A percentile compares a stretch with the other conserved stretches of the same genome.
These are phyloP conservation scores for Porites cylindrica DNA, from an alignment of 92 coral and sea anemone species.

Conservation along the genomic window DNA sequence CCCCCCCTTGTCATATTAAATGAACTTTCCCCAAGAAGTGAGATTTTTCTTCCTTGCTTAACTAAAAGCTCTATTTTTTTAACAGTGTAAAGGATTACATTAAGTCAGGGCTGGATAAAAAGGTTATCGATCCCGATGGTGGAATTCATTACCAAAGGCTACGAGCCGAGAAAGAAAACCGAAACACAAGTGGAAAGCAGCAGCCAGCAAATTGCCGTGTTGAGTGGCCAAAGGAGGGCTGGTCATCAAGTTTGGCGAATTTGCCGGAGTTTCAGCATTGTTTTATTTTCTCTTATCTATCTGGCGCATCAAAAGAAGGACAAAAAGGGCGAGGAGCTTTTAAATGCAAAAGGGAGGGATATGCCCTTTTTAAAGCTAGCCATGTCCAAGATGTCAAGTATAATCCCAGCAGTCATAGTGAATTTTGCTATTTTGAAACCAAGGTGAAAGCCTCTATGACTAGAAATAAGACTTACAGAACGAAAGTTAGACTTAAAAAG, in stretches of 20 bases:
- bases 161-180: background rate
- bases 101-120: slow-evolving; percentile 45
- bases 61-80: background rate
- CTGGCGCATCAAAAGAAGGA: slow-evolving; percentile 28
- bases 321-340: slow-evolving; percentile 17
- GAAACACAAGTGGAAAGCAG: background rate
- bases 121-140: slow-evolving; percentile 56
- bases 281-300: slow-evolving; percentile 15
- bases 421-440: background rate
- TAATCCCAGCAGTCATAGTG: background rate
- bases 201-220: background rate
- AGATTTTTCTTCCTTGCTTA: background rate
- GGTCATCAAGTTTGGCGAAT: slow-evolving; percentile 39
- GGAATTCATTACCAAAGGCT: slow-evolving; percentile 32
- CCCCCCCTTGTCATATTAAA: too few species aligned
- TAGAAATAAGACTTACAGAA: slow-evolving; percentile 3
- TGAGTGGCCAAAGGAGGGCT: slow-evolving; percentile 70
- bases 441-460: slow-evolving; percentile 2
- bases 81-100: slow-evolving; percentile 38
- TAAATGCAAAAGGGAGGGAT: slow-evolving; percentile 23
- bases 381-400: slow-evolving; percentile 23
- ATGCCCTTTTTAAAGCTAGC: slow-evolving; percentile 10
- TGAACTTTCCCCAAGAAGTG: too few species aligned
- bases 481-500: background rate
- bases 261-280: slow-evolving; percentile 45